phyloP scores from a whole-genome alignment of 2,797 vertebrate species.

The Champsocephalus esox region DNA sequence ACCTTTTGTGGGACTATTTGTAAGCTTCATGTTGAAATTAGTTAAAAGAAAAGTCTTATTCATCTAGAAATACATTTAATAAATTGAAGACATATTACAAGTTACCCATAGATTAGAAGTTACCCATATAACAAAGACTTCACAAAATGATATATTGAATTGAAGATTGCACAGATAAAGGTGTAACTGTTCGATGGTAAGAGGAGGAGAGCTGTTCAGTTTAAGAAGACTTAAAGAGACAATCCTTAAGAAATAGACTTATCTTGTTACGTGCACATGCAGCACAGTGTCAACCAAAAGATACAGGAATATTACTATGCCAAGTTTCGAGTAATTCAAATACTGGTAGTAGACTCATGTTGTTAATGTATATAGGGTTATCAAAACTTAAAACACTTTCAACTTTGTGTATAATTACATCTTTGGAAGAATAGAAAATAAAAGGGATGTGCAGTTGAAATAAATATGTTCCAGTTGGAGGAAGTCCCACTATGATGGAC shows the following conservation, averaged over 20 bases:
- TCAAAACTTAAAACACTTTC: not conserved
- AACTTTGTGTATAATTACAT: not conserved
- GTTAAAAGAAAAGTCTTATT: too few relatives aligned
- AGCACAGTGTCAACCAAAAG: not conserved
- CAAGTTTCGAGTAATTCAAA: not conserved
- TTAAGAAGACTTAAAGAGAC: not conserved
- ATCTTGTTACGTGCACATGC: not conserved
- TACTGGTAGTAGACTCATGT: not conserved
- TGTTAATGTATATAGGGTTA: not conserved
- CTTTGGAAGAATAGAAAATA: not conserved
- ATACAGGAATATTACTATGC: not conserved
- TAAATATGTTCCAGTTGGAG: not conserved
- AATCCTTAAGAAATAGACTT: not conserved
- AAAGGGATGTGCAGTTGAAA: not conserved
- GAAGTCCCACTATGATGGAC: not conserved
- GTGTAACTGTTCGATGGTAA: not conserved
- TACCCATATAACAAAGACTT: slow-evolving; percentile 18
- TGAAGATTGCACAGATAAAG: slow-evolving; percentile 7
- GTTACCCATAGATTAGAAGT: slow-evolving; percentile 12
- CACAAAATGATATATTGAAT: slow-evolving; percentile 16
- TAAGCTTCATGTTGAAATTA: too few relatives aligned
- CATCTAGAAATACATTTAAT: too few relatives aligned
- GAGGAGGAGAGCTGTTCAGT: not conserved
- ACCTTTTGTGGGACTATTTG: too few relatives aligned
- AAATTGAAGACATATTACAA: not conserved